Percentiles rank a stretch among this genome's conserved stretches.
phyloP scores from a whole-genome alignment of 2,113 vertebrate genomes.

The Thalassarche chlororhynchos region DNA sequence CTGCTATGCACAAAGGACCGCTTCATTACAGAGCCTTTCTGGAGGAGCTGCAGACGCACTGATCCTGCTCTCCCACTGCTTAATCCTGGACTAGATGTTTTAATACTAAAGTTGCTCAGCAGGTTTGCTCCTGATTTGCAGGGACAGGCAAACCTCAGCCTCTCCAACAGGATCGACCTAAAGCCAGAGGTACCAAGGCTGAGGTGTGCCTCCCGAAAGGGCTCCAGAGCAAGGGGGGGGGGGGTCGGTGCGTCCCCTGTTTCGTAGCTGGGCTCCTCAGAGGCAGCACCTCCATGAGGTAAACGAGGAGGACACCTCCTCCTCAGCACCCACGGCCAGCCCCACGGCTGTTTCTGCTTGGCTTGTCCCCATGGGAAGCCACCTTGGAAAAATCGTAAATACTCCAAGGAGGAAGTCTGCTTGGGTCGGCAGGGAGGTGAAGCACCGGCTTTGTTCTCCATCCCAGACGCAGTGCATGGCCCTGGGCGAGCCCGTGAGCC shows the following conservation, averaged over 20 bases:
- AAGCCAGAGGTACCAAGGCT: neutral
- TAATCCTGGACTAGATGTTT: neutral
- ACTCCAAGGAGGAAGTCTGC: neutral
- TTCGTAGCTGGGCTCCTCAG: fast-evolving
- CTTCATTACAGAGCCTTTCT: neutral
- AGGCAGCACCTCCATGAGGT: neutral
- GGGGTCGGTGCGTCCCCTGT: fast-evolving
- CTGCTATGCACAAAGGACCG: neutral
- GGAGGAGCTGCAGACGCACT: neutral
- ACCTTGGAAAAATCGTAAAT: neutral
- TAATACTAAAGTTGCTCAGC: neutral
- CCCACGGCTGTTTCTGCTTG: neutral
- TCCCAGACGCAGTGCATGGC: neutral
- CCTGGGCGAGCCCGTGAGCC: neutral
- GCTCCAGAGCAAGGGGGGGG: neutral
- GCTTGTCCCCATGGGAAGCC: neutral
- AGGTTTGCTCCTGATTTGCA: neutral
- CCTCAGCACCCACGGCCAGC: neutral
- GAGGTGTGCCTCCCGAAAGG: neutral
- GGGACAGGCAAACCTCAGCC: neutral
- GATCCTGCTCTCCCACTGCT: constrained; percentile 10
- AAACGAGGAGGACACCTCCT: neutral
- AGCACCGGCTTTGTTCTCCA: neutral
- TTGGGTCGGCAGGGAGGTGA: neutral
- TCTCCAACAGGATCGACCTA: neutral